Conservation (phyloP, 2,113 vertebrate genomes). For the Acrocephalus arundinaceus region DNA sequence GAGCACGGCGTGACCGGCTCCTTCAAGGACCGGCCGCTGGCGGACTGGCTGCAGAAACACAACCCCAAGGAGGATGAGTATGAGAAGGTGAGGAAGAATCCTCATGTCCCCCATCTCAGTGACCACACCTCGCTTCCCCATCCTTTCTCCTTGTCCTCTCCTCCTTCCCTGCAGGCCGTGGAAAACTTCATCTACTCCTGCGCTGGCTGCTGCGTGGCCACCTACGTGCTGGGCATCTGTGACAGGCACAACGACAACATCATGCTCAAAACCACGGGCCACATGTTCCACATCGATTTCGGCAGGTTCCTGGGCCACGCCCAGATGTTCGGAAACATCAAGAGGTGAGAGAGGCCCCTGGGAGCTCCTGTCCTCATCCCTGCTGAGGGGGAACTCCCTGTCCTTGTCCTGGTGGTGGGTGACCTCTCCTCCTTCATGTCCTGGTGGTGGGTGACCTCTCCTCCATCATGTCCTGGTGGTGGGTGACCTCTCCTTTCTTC, state of each 20-base stretch:
- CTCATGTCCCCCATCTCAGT: fast-evolving
- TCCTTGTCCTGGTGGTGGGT: neutral
- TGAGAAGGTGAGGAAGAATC: slow-evolving; percentile 82
- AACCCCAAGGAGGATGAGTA: slow-evolving; percentile 92
- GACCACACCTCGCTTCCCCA: fast-evolving
- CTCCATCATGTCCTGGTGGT: fast-evolving
- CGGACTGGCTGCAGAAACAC: slow-evolving; percentile 96
- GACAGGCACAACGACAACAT: slow-evolving; percentile 99
- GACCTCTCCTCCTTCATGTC: fast-evolving
- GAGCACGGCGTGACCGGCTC: slow-evolving; percentile 96
- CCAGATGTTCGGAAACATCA: slow-evolving; percentile 98
- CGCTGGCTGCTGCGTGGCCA: slow-evolving; percentile 95
- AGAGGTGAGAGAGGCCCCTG: slow-evolving; percentile 78
- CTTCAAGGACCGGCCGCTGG: slow-evolving; percentile 92
- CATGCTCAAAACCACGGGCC: slow-evolving; percentile 96
- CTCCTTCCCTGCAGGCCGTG: slow-evolving; percentile 80
- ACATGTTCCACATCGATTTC: slow-evolving; percentile 99
- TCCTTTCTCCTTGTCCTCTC: neutral
- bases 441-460: neutral
- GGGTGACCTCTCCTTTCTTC: neutral
- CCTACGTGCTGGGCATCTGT: slow-evolving; percentile 95
- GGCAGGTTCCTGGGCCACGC: slow-evolving; percentile 96
- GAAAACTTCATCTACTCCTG: slow-evolving; percentile 99
- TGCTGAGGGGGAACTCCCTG: fast-evolving
- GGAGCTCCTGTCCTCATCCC: neutral